These are phyloP conservation scores for Pristionchus japonicus DNA, from an alignment of 2,888 invertebrate species.

Conservation along the genomic window DNA sequence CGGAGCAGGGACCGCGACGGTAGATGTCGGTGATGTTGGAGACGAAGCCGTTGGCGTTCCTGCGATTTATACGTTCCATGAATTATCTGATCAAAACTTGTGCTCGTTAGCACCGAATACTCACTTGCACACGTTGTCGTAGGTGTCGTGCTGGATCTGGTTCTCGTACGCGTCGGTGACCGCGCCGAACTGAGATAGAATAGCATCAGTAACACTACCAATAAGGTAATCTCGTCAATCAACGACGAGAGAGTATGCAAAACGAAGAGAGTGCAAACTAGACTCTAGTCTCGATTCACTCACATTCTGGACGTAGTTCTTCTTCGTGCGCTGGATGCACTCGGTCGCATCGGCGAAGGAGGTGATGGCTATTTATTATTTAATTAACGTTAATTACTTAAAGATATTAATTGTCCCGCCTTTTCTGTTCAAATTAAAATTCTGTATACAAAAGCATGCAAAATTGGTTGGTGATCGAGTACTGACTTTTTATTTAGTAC, in stretches of 20 bases:
- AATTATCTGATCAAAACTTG: neutral
- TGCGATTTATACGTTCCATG: neutral
- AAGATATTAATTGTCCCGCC: no score
- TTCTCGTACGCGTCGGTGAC: constrained; percentile 41
- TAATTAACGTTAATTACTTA: neutral
- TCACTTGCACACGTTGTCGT: constrained; percentile 41
- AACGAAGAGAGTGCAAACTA: neutral
- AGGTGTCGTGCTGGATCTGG: constrained; percentile 46
- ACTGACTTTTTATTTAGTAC: no score
- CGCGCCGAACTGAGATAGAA: constrained; percentile 9
- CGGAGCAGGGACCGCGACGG: constrained; percentile 24
- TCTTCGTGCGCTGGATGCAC: constrained; percentile 45
- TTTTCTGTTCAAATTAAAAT: no score
- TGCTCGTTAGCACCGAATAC: constrained; percentile 36
- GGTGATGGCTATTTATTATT: neutral
- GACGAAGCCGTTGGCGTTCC: constrained; percentile 39
- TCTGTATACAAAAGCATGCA: no score
- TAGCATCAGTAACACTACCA: no score
- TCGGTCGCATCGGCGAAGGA: neutral
- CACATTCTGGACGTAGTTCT: constrained; percentile 41
- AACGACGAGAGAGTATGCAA: no score
- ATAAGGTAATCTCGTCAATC: no score
- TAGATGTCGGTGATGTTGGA: constrained; percentile 40
- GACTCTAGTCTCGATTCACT: neutral
- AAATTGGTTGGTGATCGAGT: no score